Evolutionary conservation across 2,113 vertebrate species (phyloP).

Genomic region (Cyanoliseus patagonus): DNA sequence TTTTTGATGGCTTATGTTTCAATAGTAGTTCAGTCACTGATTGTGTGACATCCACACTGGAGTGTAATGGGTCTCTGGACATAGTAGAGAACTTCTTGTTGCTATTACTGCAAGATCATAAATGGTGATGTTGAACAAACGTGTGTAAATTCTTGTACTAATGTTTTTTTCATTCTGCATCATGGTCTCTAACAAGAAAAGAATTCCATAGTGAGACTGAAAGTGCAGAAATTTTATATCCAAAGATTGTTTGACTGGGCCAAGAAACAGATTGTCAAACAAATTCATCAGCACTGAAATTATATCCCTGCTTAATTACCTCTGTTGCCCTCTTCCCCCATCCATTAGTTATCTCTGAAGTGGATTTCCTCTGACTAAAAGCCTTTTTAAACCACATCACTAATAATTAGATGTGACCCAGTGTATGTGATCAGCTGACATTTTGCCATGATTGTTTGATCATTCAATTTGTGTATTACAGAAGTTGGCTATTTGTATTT

Average conservation of each 20-base stretch:
- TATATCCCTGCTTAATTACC: background rate
- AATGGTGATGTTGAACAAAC: background rate
- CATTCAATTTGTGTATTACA: conserved; percentile 31
- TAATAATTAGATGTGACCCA: conserved; percentile 41
- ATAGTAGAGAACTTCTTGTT: background rate
- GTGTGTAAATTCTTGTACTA: background rate
- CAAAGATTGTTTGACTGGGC: background rate
- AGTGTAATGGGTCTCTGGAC: background rate
- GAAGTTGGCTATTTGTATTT: conserved; percentile 44
- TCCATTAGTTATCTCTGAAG: conserved; percentile 38
- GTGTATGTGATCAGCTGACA: conserved; percentile 26
- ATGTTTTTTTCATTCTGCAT: background rate
- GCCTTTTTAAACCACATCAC: background rate
- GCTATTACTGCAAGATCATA: background rate
- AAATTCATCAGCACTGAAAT: conserved; percentile 24
- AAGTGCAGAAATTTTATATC: conserved; percentile 9
- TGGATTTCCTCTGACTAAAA: conserved; percentile 6
- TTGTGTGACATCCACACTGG: background rate
- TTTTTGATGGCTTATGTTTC: background rate
- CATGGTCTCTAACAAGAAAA: background rate
- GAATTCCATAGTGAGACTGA: background rate
- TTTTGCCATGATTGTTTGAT: conserved; percentile 45
- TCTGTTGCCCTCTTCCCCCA: background rate
- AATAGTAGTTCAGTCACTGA: background rate
- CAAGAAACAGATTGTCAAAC: conserved; percentile 43